phyloP scores from a whole-genome alignment of 2,888 invertebrate genomes.

The Noctua comes region DNA sequence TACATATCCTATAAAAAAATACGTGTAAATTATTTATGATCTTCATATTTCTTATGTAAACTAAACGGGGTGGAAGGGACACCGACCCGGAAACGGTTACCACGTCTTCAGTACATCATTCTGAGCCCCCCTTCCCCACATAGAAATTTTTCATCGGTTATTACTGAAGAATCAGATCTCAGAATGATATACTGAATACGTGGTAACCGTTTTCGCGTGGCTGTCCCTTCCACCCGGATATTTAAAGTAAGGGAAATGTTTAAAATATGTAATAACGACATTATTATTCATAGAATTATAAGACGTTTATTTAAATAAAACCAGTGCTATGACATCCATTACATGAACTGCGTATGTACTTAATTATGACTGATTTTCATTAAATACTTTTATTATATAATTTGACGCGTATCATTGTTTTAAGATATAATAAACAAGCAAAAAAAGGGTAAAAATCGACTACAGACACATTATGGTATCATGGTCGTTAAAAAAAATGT shows the following conservation, averaged over 20 bases:
- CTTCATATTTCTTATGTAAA: constrained; percentile 30
- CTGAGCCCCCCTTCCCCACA: too few species aligned
- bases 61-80: background rate
- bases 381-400: constrained; percentile 64
- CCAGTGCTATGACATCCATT: constrained; percentile 49
- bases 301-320: constrained; percentile 43
- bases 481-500: background rate
- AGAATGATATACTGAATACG: too few species aligned
- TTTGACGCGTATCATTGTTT: constrained; percentile 42
- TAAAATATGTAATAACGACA: constrained; percentile 23
- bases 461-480: background rate
- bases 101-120: too few species aligned
- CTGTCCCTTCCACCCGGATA: background rate
- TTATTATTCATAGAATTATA: constrained; percentile 45
- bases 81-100: too few species aligned
- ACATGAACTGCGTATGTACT: constrained; percentile 60
- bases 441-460: background rate
- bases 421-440: constrained; percentile 4
- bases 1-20: constrained; percentile 58
- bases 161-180: too few species aligned
- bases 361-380: constrained; percentile 70
- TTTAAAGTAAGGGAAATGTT: constrained; percentile 23
- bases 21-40: constrained; percentile 31
- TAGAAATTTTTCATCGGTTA: too few species aligned
- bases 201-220: too few species aligned